Evolutionary conservation across 2,888 invertebrate species (phyloP).

Genomic region (Sarcophaga subvicina): DNA sequence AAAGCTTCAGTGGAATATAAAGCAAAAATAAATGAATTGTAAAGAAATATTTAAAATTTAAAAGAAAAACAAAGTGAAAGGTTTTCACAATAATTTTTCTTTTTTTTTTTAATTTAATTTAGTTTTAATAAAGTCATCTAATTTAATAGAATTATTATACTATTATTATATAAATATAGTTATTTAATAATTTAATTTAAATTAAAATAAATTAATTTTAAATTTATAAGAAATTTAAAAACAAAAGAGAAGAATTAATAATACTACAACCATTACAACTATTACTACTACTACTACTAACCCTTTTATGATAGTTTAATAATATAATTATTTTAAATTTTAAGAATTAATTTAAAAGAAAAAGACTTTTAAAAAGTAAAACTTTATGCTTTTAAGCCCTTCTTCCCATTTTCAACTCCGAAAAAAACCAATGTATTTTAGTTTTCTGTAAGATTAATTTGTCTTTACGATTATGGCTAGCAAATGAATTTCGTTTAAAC

Average conservation of each 20-base stretch:
- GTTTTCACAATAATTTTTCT: background rate
- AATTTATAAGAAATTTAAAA: slow-evolving; percentile 12
- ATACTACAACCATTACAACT: slow-evolving; percentile 34
- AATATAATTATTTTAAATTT: slow-evolving; percentile 14
- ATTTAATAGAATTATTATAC: background rate
- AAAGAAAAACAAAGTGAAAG: background rate
- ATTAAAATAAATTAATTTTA: slow-evolving; percentile 21
- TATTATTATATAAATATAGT: background rate
- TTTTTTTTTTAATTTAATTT: background rate
- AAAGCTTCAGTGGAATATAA: background rate
- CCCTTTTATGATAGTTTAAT: slow-evolving; percentile 13
- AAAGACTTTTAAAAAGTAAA: slow-evolving; percentile 67
- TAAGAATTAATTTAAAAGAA: slow-evolving; percentile 38
- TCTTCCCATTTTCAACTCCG: background rate
- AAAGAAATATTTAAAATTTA: background rate
- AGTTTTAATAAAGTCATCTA: background rate
- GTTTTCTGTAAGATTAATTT: too few species aligned
- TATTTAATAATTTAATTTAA: slow-evolving; percentile 18
- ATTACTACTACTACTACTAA: slow-evolving; percentile 27
- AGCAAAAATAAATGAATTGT: background rate
- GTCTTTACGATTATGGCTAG: too few species aligned
- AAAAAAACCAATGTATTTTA: too few species aligned
- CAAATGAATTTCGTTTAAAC: too few species aligned
- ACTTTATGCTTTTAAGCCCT: slow-evolving; percentile 61
- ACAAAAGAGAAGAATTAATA: background rate